phyloP scores from a whole-genome alignment of 2,797 vertebrate species.

The Enteromius argenteus region DNA sequence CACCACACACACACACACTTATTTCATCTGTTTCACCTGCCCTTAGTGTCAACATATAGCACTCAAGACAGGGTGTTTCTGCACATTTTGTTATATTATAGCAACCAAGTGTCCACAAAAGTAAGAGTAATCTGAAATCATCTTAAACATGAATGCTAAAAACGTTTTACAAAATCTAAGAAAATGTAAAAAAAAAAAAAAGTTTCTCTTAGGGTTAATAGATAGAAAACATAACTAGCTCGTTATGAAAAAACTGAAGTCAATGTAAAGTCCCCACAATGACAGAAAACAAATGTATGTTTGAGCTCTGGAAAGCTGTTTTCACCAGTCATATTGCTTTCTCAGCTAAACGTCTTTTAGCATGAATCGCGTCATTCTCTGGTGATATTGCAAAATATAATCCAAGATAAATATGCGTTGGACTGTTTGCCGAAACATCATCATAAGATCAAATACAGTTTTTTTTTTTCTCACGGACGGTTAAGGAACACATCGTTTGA shows the following conservation, averaged over 20 bases:
- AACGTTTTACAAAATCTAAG: not conserved
- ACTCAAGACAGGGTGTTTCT: not conserved
- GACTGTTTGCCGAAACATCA: constrained; percentile 5
- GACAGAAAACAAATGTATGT: constrained; percentile 15
- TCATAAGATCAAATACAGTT: not conserved
- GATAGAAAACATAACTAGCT: not conserved
- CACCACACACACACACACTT: constrained; percentile 1
- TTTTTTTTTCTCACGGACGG: not conserved
- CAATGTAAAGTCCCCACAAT: constrained; percentile 3
- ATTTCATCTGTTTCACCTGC: not conserved
- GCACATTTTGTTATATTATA: not conserved
- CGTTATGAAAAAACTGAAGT: not conserved
- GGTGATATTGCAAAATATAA: constrained; percentile 1
- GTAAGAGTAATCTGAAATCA: not conserved
- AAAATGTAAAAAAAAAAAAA: not conserved
- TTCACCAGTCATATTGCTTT: not conserved
- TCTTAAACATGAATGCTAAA: not conserved
- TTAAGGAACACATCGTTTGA: not conserved
- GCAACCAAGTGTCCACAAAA: not conserved
- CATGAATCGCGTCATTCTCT: not conserved
- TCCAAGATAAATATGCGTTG: constrained; percentile 13
- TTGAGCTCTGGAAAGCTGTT: constrained; percentile 3
- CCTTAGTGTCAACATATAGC: not conserved
- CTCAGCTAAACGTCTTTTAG: not conserved
- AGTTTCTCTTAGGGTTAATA: not conserved